Conservation (phyloP, 2,797 vertebrate genomes). For the Loris lydekkerianus region DNA sequence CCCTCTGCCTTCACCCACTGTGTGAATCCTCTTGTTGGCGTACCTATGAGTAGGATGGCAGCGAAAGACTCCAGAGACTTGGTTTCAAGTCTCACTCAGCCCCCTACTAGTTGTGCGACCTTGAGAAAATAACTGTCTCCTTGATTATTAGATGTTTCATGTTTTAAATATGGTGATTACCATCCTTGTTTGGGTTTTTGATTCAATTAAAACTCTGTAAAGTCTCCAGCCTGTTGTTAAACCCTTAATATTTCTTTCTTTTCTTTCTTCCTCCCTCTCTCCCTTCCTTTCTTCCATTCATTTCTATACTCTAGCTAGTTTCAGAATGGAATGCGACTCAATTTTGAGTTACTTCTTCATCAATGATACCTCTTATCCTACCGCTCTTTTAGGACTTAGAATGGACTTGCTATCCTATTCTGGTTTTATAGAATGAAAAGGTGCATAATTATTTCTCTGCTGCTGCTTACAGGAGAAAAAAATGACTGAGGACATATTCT, state of each 20-base stretch:
- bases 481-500: not conserved
- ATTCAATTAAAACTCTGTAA: not conserved
- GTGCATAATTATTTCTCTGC: not conserved
- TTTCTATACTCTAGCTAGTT: not conserved
- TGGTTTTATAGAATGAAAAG: slow-evolving; percentile 27
- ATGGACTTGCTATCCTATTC: not conserved
- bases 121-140: not conserved
- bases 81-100: not conserved
- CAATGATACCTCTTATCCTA: slow-evolving; percentile 3
- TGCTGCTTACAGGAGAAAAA: not conserved
- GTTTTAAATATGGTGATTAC: not conserved
- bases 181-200: not conserved
- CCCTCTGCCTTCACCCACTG: not conserved
- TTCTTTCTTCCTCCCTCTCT: not conserved
- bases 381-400: not conserved
- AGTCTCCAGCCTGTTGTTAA: not conserved
- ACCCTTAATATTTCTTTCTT: not conserved
- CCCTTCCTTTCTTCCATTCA: not conserved
- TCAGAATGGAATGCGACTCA: not conserved
- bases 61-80: not conserved
- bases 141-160: not conserved
- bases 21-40: not conserved
- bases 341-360: slow-evolving; percentile 36
- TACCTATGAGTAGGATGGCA: not conserved
- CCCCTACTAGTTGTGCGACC: not conserved